Percentiles rank a stretch among this genome's conserved stretches.
phyloP scores from a whole-genome alignment of 2,888 invertebrate species.

The Ommatoiulus sabulosus region DNA sequence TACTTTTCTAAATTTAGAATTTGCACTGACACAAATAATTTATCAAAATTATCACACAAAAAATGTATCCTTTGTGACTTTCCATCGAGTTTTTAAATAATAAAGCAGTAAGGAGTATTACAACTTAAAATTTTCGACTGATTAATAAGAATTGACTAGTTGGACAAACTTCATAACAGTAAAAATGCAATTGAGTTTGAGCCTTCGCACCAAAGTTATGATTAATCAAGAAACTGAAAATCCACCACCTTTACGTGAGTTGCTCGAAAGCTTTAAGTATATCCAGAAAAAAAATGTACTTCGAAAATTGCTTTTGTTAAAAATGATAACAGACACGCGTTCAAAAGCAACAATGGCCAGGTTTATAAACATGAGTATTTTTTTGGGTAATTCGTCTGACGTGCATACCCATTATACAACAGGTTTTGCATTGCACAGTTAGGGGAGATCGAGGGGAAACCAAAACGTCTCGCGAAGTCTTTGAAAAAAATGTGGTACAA shows the following conservation, averaged over 20 bases:
- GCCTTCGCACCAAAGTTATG: background rate
- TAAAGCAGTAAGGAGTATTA: no score
- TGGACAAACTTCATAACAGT: no score
- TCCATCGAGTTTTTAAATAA: no score
- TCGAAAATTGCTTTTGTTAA: background rate
- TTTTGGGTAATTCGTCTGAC: background rate
- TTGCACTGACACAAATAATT: no score
- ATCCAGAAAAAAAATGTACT: background rate
- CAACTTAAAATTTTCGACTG: no score
- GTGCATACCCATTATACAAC: conserved; percentile 19
- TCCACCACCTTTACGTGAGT: background rate
- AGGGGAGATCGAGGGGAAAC: conserved; percentile 10
- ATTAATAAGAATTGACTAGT: no score
- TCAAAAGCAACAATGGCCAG: background rate
- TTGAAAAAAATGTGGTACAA: background rate
- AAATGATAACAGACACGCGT: conserved; percentile 10
- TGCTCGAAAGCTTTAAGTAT: background rate
- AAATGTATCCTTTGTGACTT: no score
- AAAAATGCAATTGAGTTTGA: no score
- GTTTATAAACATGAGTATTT: background rate
- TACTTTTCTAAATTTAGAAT: no score
- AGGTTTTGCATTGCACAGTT: conserved; percentile 19
- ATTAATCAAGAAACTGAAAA: background rate
- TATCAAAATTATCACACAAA: no score
- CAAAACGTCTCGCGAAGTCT: background rate